A percentile compares a stretch with the other conserved stretches of the same genome.
Evolutionary conservation across 2,113 vertebrate species (phyloP).

Genomic region (Anseranas semipalmata): DNA sequence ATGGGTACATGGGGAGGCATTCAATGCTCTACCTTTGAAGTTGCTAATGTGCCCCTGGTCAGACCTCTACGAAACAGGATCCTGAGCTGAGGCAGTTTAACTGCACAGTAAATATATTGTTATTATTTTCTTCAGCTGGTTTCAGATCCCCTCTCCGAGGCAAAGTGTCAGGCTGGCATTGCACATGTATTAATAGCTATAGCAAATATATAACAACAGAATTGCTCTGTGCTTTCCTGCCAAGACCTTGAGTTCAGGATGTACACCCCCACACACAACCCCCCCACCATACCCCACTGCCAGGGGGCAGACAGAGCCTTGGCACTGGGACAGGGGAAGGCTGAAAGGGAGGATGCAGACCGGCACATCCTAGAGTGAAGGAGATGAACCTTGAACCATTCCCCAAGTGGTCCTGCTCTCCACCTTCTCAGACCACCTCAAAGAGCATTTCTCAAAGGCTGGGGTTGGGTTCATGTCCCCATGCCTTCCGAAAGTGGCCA

Average conservation of each 20-base stretch:
- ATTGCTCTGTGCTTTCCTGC: not conserved
- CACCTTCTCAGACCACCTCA: too few species aligned
- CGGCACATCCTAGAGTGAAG: not conserved
- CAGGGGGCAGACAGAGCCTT: not conserved
- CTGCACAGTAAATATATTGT: not conserved
- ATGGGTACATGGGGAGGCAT: not conserved
- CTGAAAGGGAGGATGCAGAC: not conserved
- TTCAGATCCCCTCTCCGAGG: not conserved
- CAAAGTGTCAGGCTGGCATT: not conserved
- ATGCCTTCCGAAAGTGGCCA: too few species aligned
- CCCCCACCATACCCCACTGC: not conserved
- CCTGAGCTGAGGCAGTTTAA: conserved; percentile 10
- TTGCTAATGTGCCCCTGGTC: conserved; percentile 1
- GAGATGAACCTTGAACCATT: too few species aligned
- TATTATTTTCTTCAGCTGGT: conserved; percentile 29
- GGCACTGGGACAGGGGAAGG: not conserved
- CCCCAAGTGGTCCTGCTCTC: too few species aligned
- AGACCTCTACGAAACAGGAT: not conserved
- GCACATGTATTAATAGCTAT: conserved; percentile 12
- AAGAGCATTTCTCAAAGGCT: too few species aligned
- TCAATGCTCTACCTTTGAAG: conserved; percentile 26
- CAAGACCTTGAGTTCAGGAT: not conserved
- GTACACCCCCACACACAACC: not conserved
- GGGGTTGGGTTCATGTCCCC: too few species aligned
- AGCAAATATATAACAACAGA: conserved; percentile 26